phyloP scores from a whole-genome alignment of 2,888 invertebrate genomes.

The Pyrocoelia pectoralis region DNA sequence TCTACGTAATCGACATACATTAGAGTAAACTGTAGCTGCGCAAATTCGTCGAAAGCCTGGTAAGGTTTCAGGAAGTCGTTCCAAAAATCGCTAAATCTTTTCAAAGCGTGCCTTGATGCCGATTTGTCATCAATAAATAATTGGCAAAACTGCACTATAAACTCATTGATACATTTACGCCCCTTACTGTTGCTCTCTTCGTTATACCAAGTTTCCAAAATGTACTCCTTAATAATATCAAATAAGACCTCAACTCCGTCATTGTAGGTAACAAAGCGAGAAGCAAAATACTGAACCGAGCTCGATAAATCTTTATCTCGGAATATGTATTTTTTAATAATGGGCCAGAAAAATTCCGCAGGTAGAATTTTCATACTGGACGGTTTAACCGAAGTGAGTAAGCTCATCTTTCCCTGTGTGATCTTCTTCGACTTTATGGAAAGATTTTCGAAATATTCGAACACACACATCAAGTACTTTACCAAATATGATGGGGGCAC shows the following conservation, averaged over 20 bases:
- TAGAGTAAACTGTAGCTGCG: conserved; percentile 15
- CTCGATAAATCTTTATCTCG: not conserved
- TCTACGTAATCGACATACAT: not conserved
- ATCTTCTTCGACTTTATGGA: not conserved
- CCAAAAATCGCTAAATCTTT: conserved; percentile 14
- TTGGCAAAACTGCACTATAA: not conserved
- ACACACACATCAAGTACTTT: conserved; percentile 9
- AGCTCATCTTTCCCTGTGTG: not conserved
- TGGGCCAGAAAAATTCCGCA: conserved; percentile 10
- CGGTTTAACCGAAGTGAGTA: conserved; percentile 2
- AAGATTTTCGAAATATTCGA: conserved; percentile 6
- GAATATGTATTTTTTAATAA: conserved; percentile 13
- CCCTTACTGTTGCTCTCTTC: not conserved
- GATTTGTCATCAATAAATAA: not conserved
- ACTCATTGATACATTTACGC: not conserved
- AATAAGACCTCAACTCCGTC: not conserved
- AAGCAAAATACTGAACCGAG: conserved; percentile 7
- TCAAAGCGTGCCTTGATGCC: not conserved
- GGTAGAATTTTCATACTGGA: not conserved
- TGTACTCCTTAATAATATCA: not conserved
- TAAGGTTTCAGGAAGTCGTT: conserved; percentile 9
- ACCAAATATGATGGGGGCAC: conserved; percentile 5
- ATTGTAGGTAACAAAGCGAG: not conserved
- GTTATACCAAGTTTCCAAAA: not conserved
- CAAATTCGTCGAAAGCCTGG: conserved; percentile 16